phyloP scores from a whole-genome alignment of 2,113 vertebrate genomes.

The Saguinus midas region DNA sequence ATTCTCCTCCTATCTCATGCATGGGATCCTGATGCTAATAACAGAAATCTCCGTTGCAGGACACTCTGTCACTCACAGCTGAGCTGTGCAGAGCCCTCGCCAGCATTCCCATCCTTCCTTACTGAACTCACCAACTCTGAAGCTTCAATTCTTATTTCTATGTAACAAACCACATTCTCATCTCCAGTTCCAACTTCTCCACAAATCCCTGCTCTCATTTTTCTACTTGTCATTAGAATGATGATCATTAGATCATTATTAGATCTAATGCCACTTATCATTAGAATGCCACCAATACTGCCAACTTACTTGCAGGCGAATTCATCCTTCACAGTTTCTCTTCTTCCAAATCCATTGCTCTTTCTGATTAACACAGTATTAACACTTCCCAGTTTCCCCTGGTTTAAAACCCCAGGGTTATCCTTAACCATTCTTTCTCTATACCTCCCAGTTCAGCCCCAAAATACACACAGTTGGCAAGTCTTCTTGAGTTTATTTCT shows the following conservation, averaged over 20 bases:
- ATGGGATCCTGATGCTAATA: not conserved
- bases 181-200: not conserved
- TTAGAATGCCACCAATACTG: not conserved
- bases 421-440: not conserved
- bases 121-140: not conserved
- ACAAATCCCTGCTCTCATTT: not conserved
- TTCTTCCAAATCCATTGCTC: not conserved
- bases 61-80: not conserved
- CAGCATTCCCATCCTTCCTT: not conserved
- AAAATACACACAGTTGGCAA: not conserved
- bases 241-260: no score
- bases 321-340: not conserved
- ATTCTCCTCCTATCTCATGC: not conserved
- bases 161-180: not conserved
- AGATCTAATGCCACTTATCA: not conserved
- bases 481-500: not conserved
- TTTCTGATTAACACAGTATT: not conserved
- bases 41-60: not conserved
- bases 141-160: not conserved
- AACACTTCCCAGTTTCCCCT: not conserved
- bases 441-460: not conserved
- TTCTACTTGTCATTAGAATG: not conserved
- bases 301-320: not conserved
- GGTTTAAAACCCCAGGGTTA: not conserved
- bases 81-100: not conserved